phyloP scores from a whole-genome alignment of 2,113 vertebrate species.

The Dasyornis broadbenti region DNA sequence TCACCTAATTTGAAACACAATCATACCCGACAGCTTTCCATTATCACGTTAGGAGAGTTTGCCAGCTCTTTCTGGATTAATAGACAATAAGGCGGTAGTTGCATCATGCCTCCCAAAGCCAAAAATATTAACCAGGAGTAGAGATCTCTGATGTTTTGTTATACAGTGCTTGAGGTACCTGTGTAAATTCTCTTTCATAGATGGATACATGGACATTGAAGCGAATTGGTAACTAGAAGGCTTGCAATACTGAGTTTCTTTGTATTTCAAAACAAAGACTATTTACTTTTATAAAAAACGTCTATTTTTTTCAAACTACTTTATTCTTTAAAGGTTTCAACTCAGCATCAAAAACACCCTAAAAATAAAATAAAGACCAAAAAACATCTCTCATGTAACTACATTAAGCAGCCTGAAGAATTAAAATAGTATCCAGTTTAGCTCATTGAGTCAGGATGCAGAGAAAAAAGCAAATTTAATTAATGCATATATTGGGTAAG shows the following conservation, averaged over 20 bases:
- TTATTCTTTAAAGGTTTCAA: neutral
- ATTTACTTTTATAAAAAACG: neutral
- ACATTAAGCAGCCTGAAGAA: neutral
- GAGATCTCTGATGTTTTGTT: neutral
- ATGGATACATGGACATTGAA: neutral
- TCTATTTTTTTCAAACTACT: neutral
- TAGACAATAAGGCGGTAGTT: neutral
- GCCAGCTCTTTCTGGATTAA: neutral
- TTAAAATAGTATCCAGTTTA: neutral
- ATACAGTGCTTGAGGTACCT: neutral
- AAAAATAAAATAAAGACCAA: neutral
- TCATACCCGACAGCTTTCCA: neutral
- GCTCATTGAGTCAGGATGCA: neutral
- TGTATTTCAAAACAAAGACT: neutral
- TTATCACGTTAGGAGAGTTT: neutral
- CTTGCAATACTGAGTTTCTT: neutral
- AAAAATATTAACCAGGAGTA: neutral
- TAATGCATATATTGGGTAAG: neutral
- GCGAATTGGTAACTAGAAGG: neutral
- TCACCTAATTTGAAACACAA: slow-evolving; percentile 28
- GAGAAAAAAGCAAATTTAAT: neutral
- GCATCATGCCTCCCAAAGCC: neutral
- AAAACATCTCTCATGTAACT: neutral
- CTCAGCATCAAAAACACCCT: neutral
- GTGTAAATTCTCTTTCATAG: neutral